Percentiles rank a stretch among this genome's conserved stretches.
Evolutionary conservation across 2,797 vertebrate species (phyloP).

Genomic region (Muscicapa striata): DNA sequence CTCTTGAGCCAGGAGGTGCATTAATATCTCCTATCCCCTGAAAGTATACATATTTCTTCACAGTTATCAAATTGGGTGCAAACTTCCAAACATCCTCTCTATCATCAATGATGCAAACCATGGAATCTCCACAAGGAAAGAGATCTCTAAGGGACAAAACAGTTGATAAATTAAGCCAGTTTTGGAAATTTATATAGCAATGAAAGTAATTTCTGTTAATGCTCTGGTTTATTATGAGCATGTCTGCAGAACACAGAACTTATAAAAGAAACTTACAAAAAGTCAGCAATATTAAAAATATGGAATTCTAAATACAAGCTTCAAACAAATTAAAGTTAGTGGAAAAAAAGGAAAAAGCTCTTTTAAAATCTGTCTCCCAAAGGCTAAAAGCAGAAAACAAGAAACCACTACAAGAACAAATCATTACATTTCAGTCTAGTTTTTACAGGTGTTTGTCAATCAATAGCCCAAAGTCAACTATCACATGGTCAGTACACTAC

Average conservation of each 20-base stretch:
- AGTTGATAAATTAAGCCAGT: background rate
- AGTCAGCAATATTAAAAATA: background rate
- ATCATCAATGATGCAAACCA: constrained; percentile 99
- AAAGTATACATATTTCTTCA: constrained; percentile 98
- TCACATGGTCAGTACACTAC: background rate
- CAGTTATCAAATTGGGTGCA: constrained; percentile 96
- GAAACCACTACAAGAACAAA: background rate
- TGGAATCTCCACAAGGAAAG: constrained; percentile 97
- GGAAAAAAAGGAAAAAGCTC: background rate
- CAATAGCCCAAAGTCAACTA: background rate
- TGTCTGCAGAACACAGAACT: background rate
- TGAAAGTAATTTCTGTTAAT: background rate
- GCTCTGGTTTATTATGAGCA: background rate
- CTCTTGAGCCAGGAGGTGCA: constrained; percentile 89
- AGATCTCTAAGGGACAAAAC: constrained; percentile 84
- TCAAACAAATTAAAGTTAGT: background rate
- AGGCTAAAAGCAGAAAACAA: background rate
- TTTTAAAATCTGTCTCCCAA: background rate
- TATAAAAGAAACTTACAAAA: background rate
- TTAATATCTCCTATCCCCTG: constrained; percentile 96
- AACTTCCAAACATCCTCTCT: constrained; percentile 99
- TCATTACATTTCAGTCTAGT: background rate
- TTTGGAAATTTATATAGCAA: background rate
- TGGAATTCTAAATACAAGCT: background rate
- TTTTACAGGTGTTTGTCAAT: background rate